Percentiles rank a stretch among this genome's conserved stretches.
Conservation (phyloP, 2,888 invertebrate genomes). For the Drosophila picticornis region DNA sequence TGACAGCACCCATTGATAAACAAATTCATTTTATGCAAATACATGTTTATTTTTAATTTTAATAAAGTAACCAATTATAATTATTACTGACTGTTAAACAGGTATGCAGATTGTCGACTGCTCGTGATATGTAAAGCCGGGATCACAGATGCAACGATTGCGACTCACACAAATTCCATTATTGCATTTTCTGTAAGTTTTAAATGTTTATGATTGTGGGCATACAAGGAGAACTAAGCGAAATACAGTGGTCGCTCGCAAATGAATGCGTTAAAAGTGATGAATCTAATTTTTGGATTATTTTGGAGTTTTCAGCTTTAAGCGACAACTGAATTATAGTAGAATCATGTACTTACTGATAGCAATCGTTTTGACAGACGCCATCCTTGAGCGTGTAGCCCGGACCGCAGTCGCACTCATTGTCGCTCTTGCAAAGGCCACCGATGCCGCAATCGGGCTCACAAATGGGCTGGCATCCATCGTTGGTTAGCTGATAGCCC, state of each 20-base stretch:
- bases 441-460: conserved; percentile 84
- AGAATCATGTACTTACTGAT: conserved; percentile 78
- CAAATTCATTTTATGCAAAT: neutral
- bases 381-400: conserved; percentile 86
- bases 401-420: conserved; percentile 87
- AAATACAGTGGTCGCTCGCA: neutral
- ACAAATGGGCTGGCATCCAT: conserved; percentile 81
- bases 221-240: neutral
- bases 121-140: conserved; percentile 83
- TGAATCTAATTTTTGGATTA: neutral
- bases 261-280: neutral
- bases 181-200: conserved; percentile 76
- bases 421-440: conserved; percentile 87
- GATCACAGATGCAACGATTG: conserved; percentile 84
- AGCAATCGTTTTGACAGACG: conserved; percentile 84
- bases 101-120: conserved; percentile 82
- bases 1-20: neutral
- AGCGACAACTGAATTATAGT: neutral
- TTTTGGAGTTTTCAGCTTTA: neutral
- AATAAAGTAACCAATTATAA: neutral
- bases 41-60: neutral
- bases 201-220: neutral
- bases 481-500: conserved; percentile 84
- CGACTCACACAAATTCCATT: conserved; percentile 84
- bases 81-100: conserved; percentile 29